Evolutionary conservation across 2,888 invertebrate species (phyloP), one percentile per base, ranked within the genome.

Genomic region (Apamea anceps): DNA sequence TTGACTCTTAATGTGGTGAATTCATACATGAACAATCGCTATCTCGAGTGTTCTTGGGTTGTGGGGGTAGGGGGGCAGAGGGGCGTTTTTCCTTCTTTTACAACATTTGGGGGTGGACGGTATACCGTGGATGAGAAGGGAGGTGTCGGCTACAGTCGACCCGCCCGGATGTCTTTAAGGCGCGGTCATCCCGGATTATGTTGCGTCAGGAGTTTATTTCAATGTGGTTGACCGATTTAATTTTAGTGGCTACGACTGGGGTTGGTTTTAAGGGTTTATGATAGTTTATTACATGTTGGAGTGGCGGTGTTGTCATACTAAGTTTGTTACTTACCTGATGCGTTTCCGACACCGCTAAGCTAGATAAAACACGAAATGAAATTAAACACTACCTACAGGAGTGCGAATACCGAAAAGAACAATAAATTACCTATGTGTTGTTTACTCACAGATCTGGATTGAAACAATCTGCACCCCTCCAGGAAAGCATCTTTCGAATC

Each of bases 1-100:
- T 97, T 97, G 97, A 97, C 97, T 97, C 96, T 95, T 97, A 97
- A 97, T 97, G 97, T 97, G 97, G 97, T 97, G 97, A 97, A 97
- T 97, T 97, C 97, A 97, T 97, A 97, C 97, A 97, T 97, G 97
- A 97, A 97, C 97, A 97, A 97, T 96, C 93, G 96, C 91, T 95
- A 91, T 93, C 93, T 93, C 91, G 94, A 94, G 95, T 93, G 95
- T 92, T 94, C 93, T 91, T 87, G 90, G 93, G 89, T 77, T 86
- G 90, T 82, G 80, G 88, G 89, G 89, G 79, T 79, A 82, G 84
- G 82, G 87, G 83, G 90, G 85, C 48, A 77, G 82, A 85, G 87
- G 90, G 90, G 91, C 88, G 90, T 93, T 92, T 92, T 93, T 94
- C 85, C 89, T 90, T 94, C 94, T 94, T 95, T 95, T 93, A 92